Conservation (phyloP, 2,888 invertebrate genomes). For the Nymphalis urticae region DNA sequence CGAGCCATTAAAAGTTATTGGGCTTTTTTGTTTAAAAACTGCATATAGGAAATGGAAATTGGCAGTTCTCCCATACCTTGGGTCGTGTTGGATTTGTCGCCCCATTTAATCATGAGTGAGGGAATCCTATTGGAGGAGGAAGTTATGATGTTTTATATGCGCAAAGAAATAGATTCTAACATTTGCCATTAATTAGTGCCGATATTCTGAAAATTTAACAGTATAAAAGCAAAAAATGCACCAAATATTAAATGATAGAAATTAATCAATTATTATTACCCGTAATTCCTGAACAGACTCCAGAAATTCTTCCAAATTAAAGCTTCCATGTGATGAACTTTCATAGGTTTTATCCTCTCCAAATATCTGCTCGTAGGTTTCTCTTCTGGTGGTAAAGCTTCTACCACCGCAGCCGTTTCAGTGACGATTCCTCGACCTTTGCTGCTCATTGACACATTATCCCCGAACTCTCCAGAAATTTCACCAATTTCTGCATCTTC, state of each 20-base stretch:
- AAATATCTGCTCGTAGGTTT: conserved; percentile 77
- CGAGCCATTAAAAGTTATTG: too few species aligned
- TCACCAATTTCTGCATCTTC: conserved; percentile 87
- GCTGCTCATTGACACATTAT: conserved; percentile 90
- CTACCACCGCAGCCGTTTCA: conserved; percentile 68
- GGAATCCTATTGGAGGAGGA: too few species aligned
- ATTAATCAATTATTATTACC: conserved; percentile 73
- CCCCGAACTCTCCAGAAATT: conserved; percentile 93
- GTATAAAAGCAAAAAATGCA: too few species aligned
- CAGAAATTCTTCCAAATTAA: conserved; percentile 94
- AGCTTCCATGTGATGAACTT: conserved; percentile 88
- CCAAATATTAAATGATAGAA: not conserved
- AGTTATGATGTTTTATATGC: too few species aligned
- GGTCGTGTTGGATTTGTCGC: too few species aligned
- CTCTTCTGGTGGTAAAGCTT: conserved; percentile 87
- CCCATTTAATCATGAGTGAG: too few species aligned
- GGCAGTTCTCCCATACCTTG: too few species aligned
- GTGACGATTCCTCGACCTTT: conserved; percentile 85
- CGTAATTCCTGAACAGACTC: conserved; percentile 92
- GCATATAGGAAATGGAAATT: too few species aligned
- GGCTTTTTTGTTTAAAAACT: too few species aligned
- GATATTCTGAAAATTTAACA: too few species aligned
- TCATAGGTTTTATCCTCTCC: conserved; percentile 84
- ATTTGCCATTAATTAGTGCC: too few species aligned
- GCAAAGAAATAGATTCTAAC: too few species aligned